These are phyloP conservation scores for Ptilonorhynchus violaceus DNA, from an alignment of 2,113 vertebrate genomes.

Conservation along the genomic window DNA sequence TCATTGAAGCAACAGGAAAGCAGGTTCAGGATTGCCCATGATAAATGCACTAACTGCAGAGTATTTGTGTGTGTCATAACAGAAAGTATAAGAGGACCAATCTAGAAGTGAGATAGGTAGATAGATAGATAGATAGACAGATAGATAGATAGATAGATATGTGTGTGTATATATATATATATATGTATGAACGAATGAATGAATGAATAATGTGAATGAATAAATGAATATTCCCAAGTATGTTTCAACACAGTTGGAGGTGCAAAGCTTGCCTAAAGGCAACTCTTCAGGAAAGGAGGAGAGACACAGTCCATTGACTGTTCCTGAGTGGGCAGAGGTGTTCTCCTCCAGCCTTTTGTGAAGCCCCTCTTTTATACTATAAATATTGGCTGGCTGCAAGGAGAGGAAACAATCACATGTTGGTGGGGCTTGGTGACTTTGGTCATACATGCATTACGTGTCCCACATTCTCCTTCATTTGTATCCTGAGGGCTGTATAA, in stretches of 20 bases:
- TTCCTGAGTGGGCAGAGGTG: neutral
- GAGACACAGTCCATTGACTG: neutral
- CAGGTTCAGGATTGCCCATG: neutral
- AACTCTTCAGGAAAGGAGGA: neutral
- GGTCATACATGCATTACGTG: neutral
- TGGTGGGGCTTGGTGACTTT: neutral
- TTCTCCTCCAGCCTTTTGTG: neutral
- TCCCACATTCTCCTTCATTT: neutral
- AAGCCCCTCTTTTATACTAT: neutral
- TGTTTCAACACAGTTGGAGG: neutral
- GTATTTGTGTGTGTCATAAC: neutral
- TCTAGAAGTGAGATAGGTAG: neutral
- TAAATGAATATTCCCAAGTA: neutral
- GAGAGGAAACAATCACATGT: neutral
- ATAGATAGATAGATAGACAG: neutral
- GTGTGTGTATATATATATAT: neutral
- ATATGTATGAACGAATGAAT: too few relatives aligned
- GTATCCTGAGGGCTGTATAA: neutral
- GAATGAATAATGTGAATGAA: too few relatives aligned
- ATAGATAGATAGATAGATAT: neutral
- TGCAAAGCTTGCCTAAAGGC: neutral
- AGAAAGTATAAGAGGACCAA: neutral
- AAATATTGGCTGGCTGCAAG: neutral
- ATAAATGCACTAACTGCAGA: neutral
- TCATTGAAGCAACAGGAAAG: neutral